Evolutionary conservation across 1,140 invertebrate species (phyloP).

Genomic region (Drosophila sp.): DNA sequence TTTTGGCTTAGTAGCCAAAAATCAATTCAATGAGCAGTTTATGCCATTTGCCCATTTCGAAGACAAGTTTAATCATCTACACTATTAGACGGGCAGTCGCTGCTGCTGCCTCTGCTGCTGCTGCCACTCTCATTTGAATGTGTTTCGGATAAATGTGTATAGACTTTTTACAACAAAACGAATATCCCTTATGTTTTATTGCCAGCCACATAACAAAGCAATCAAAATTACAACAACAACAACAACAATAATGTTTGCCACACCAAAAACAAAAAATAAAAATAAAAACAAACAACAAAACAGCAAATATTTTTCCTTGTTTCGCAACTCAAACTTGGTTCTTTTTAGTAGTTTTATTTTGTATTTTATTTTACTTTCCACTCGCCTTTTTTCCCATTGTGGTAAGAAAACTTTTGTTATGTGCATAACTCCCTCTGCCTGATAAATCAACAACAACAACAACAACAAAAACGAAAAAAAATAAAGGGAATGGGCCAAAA

Average conservation of each 20-base stretch:
- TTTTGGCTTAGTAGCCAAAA: constrained; percentile 36
- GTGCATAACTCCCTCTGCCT: constrained; percentile 39
- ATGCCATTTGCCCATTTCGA: constrained; percentile 45
- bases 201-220: constrained; percentile 63
- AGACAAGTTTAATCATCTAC: constrained; percentile 62
- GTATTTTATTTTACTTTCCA: constrained; percentile 22
- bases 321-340: constrained; percentile 72
- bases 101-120: constrained; percentile 31
- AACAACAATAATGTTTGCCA: constrained; percentile 38
- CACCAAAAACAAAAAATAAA: constrained; percentile 20
- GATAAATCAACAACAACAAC: constrained; percentile 58
- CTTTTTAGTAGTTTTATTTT: constrained; percentile 40
- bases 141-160: constrained; percentile 17
- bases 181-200: constrained; percentile 50
- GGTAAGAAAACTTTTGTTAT: constrained; percentile 62
- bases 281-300: constrained; percentile 7
- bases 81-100: constrained; percentile 58
- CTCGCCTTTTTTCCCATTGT: constrained; percentile 26
- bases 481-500: constrained; percentile 9
- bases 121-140: constrained; percentile 46
- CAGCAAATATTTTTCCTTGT: constrained; percentile 68
- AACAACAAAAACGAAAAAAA: constrained; percentile 28
- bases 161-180: neutral
- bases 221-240: constrained; percentile 68
- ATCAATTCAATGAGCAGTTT: constrained; percentile 72